Conservation (phyloP, 2,888 invertebrate genomes). For the Limnephilus marmoratus region DNA sequence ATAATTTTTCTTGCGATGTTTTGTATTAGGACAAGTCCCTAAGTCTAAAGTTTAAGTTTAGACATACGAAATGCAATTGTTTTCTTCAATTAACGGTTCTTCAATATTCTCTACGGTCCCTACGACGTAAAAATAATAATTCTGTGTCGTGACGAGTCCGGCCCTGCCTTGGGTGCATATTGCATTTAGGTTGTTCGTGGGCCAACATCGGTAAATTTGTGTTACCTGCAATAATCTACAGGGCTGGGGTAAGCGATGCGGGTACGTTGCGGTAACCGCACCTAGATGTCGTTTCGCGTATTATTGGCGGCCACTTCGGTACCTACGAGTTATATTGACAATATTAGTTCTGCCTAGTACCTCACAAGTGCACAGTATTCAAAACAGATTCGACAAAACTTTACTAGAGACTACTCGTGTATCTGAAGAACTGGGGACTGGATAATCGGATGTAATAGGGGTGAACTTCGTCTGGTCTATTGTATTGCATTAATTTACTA, state of each 20-base stretch:
- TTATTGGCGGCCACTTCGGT: neutral
- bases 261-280: slow-evolving; percentile 19
- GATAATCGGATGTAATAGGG: neutral
- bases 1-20: too few species aligned
- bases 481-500: neutral
- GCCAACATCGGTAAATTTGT: slow-evolving; percentile 37
- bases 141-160: neutral
- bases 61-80: too few species aligned
- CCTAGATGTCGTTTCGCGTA: slow-evolving; percentile 13
- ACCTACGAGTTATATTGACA: neutral
- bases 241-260: slow-evolving; percentile 22
- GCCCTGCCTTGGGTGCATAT: slow-evolving; percentile 25
- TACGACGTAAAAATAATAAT: neutral
- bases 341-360: neutral
- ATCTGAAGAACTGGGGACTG: neutral
- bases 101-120: too few species aligned
- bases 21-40: too few species aligned
- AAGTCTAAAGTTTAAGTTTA: too few species aligned
- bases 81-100: too few species aligned
- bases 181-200: slow-evolving; percentile 36
- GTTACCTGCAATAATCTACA: slow-evolving; percentile 51
- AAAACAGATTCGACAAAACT: neutral
- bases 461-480: neutral
- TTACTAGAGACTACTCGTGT: neutral
- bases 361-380: neutral